Evolutionary conservation across 2,113 vertebrate species (phyloP).

Genomic region (Tragelaphus imberbis): DNA sequence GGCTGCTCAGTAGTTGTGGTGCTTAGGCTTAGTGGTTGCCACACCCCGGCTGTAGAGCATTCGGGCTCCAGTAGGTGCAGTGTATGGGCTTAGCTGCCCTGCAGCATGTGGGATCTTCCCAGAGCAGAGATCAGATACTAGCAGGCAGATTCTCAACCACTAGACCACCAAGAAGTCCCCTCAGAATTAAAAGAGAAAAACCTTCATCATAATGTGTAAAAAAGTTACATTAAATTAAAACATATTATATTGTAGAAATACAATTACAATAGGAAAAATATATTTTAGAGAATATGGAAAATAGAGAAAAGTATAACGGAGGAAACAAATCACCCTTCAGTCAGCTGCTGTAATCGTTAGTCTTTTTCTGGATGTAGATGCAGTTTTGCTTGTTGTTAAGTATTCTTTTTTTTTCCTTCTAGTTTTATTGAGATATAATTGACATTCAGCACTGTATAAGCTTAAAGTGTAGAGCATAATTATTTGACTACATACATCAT

Average conservation of each 20-base stretch:
- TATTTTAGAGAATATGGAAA: slow-evolving; percentile 16
- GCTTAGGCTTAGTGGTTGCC: background rate
- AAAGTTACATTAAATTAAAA: background rate
- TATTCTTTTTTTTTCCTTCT: background rate
- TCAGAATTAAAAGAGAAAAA: background rate
- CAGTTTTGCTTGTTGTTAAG: background rate
- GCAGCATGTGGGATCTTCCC: background rate
- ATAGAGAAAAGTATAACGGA: background rate
- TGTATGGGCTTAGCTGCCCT: background rate
- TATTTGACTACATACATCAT: background rate
- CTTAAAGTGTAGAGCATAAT: background rate
- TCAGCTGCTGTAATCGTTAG: background rate
- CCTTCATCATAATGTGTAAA: background rate
- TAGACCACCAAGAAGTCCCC: background rate
- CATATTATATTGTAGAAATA: background rate
- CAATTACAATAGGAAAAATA: background rate
- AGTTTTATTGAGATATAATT: background rate
- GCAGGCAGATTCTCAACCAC: background rate
- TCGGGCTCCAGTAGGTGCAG: background rate
- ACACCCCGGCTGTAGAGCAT: background rate
- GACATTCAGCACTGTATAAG: background rate
- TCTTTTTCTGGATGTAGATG: background rate
- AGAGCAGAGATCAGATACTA: background rate
- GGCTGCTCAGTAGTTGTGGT: background rate
- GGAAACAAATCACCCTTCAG: background rate